Conservation (phyloP, 2,888 invertebrate genomes). For the Drosophila quinaria region DNA sequence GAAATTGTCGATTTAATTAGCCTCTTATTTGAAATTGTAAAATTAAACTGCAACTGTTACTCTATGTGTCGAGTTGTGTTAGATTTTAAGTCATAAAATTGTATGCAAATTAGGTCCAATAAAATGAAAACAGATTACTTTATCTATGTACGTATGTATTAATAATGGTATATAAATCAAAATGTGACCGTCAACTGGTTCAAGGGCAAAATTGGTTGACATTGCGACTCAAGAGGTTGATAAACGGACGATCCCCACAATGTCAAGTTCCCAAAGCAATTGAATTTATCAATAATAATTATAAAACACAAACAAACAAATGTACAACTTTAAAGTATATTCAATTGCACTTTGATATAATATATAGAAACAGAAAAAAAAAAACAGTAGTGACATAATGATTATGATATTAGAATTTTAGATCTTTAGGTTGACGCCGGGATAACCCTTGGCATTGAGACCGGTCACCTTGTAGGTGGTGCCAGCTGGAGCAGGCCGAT, state of each 20-base stretch:
- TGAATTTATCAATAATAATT: conserved; percentile 27
- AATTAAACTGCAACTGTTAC: not conserved
- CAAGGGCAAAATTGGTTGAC: conserved; percentile 15
- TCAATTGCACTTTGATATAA: conserved; percentile 49
- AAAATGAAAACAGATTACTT: conserved; percentile 1
- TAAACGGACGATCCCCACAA: conserved; percentile 26
- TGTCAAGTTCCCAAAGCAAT: conserved; percentile 18
- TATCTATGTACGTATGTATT: not conserved
- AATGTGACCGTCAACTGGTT: conserved; percentile 23
- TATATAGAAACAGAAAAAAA: conserved; percentile 13
- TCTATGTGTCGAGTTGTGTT: not conserved
- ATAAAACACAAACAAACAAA: conserved; percentile 2
- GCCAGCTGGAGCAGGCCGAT: conserved; percentile 86
- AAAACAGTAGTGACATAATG: conserved; percentile 10
- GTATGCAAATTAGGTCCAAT: conserved; percentile 5
- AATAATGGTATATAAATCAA: not conserved
- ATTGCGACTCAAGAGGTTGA: conserved; percentile 24
- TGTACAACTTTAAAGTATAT: conserved; percentile 11
- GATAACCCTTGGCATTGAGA: conserved; percentile 87
- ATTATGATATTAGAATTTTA: conserved; percentile 41
- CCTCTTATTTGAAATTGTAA: not conserved
- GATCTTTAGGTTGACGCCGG: conserved; percentile 81
- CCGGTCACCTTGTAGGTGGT: conserved; percentile 88
- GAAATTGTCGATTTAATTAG: not conserved
- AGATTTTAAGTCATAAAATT: not conserved